Evolutionary conservation across 2,888 invertebrate genomes (phyloP).

Genomic region (Spilosoma lubricipeda): DNA sequence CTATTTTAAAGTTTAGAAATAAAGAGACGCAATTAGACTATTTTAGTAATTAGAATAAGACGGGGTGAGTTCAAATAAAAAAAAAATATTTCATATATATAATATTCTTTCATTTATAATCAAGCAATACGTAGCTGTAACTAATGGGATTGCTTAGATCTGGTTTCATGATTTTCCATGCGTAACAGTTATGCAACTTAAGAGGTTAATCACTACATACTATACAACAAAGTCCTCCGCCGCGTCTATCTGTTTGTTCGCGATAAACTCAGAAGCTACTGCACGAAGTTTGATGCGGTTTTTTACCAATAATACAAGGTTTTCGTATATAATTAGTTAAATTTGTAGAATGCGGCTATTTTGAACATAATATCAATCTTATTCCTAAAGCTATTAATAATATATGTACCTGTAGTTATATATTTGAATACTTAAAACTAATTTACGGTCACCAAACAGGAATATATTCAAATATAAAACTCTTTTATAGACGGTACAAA

Average conservation of each 20-base stretch:
- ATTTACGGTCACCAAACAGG: background rate
- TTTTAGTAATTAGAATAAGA: conserved; percentile 3
- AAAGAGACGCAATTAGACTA: conserved; percentile 18
- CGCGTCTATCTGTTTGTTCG: too few relatives aligned
- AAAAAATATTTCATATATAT: conserved; percentile 35
- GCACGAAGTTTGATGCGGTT: too few relatives aligned
- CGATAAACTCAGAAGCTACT: too few relatives aligned
- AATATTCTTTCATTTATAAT: conserved; percentile 44
- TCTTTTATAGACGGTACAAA: background rate
- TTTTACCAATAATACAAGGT: too few relatives aligned
- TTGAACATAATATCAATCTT: background rate
- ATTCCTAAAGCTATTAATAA: background rate
- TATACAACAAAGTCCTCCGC: too few relatives aligned
- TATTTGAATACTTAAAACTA: background rate
- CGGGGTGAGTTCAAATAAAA: conserved; percentile 3
- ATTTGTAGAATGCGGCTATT: background rate
- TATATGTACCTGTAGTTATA: background rate
- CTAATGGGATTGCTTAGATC: conserved; percentile 33
- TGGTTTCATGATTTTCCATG: conserved; percentile 38
- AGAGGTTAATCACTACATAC: too few relatives aligned
- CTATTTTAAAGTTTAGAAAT: too few relatives aligned
- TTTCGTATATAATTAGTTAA: too few relatives aligned
- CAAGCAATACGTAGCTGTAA: conserved; percentile 24
- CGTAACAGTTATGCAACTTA: background rate
- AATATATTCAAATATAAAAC: background rate